Evolutionary conservation across 2,113 vertebrate species (phyloP).

Genomic region (Cheilinus undulatus): DNA sequence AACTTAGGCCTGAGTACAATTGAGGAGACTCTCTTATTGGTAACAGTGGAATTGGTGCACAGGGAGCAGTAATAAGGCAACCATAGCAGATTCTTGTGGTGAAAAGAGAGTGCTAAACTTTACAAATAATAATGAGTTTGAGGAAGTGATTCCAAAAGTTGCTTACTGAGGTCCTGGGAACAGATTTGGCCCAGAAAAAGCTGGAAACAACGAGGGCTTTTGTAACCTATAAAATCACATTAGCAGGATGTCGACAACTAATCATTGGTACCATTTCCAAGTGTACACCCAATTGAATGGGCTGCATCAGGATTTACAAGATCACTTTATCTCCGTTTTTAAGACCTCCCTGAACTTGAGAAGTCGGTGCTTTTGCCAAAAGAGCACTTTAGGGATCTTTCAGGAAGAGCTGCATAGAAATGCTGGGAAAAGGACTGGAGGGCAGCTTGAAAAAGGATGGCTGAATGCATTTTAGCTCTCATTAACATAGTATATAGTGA

Average conservation of each 20-base stretch:
- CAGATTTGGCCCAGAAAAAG: slow-evolving; percentile 3
- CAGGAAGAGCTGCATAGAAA: slow-evolving; percentile 24
- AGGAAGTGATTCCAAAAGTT: not conserved
- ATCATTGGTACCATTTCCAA: slow-evolving; percentile 32
- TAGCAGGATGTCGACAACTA: slow-evolving; percentile 33
- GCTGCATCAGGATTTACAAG: slow-evolving; percentile 38
- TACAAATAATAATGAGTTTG: not conserved
- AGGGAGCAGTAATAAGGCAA: not conserved
- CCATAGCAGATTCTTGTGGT: not conserved
- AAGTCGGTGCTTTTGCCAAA: slow-evolving; percentile 53
- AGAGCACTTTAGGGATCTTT: slow-evolving; percentile 58
- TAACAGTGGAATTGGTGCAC: not conserved
- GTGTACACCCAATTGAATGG: slow-evolving; percentile 35
- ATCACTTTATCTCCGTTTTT: slow-evolving; percentile 33
- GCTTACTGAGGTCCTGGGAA: slow-evolving; percentile 2
- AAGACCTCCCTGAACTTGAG: slow-evolving; percentile 38
- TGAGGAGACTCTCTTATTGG: no score
- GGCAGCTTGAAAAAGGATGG: slow-evolving; percentile 13
- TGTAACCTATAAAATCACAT: slow-evolving; percentile 38
- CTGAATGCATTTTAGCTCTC: slow-evolving; percentile 20
- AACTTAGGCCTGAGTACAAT: no score
- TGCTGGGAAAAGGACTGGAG: slow-evolving; percentile 32
- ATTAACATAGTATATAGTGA: slow-evolving; percentile 41
- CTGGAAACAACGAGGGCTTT: slow-evolving; percentile 14
- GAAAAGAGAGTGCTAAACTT: not conserved